A percentile compares a stretch with the other conserved stretches of the same genome.
Evolutionary conservation across 2,888 invertebrate genomes (phyloP).

Genomic region (Nycteola revayana): DNA sequence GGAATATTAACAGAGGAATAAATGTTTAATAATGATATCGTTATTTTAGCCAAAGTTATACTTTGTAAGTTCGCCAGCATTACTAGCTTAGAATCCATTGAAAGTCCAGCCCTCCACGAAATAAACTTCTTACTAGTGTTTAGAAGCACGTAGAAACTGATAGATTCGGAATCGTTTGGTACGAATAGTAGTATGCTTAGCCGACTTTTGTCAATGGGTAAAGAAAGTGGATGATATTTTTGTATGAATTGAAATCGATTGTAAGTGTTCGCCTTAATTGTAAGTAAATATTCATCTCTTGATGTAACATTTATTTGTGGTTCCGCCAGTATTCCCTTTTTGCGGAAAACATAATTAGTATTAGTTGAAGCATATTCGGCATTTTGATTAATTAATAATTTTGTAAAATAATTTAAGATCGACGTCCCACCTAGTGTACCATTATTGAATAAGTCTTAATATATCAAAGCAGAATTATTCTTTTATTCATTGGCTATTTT

Average conservation of each 20-base stretch:
- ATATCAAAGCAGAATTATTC: slow-evolving; percentile 29
- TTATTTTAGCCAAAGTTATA: slow-evolving; percentile 30
- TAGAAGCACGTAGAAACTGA: slow-evolving; percentile 24
- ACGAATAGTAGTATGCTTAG: slow-evolving; percentile 62
- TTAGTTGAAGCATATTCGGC: slow-evolving; percentile 28
- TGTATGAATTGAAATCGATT: slow-evolving; percentile 70
- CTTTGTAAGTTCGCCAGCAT: slow-evolving; percentile 27
- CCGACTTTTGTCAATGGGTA: slow-evolving; percentile 64
- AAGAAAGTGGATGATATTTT: slow-evolving; percentile 77
- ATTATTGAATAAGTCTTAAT: slow-evolving; percentile 62
- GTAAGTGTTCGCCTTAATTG: slow-evolving; percentile 63
- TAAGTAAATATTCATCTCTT: slow-evolving; percentile 40
- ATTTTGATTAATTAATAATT: slow-evolving; percentile 46
- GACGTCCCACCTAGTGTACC: slow-evolving; percentile 72
- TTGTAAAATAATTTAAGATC: slow-evolving; percentile 31
- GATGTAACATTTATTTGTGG: slow-evolving; percentile 13
- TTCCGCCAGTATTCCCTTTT: slow-evolving; percentile 19
- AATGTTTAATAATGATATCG: slow-evolving; percentile 24
- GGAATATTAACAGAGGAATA: slow-evolving; percentile 19
- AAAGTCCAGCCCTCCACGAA: slow-evolving; percentile 30
- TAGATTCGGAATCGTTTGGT: slow-evolving; percentile 34
- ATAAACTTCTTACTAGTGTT: slow-evolving; percentile 25
- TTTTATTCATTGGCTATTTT: slow-evolving; percentile 29
- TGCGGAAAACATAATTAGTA: slow-evolving; percentile 12
- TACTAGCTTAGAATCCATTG: slow-evolving; percentile 23